Percentiles rank a stretch among this genome's conserved stretches.
Evolutionary conservation across 2,113 vertebrate genomes (phyloP).

Genomic region (Machaerirhynchus nigripectus): DNA sequence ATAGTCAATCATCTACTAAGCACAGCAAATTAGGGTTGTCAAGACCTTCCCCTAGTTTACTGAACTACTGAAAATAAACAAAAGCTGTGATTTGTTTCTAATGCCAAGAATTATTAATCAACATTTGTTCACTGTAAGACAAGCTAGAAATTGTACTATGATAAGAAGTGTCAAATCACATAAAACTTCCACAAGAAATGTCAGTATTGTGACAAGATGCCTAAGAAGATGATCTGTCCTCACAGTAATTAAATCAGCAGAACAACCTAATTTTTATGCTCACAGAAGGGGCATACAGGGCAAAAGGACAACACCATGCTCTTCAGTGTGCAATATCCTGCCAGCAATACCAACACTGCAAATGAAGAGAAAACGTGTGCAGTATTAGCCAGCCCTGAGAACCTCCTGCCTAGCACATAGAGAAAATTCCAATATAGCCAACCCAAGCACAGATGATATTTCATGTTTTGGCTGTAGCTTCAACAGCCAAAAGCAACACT

Average conservation of each 20-base stretch:
- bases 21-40: neutral
- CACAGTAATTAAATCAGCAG: neutral
- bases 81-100: slow-evolving; percentile 22
- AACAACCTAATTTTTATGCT: neutral
- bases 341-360: neutral
- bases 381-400: neutral
- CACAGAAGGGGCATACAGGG: neutral
- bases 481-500: neutral
- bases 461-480: neutral
- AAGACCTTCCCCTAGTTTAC: neutral
- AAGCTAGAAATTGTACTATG: neutral
- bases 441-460: neutral
- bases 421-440: neutral
- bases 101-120: slow-evolving; percentile 2
- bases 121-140: neutral
- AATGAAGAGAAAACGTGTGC: neutral
- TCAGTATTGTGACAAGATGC: neutral
- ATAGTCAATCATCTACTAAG: neutral
- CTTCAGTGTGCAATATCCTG: neutral
- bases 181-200: neutral
- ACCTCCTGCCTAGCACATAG: neutral
- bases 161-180: neutral
- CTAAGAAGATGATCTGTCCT: neutral
- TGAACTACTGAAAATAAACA: slow-evolving; percentile 4
- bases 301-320: neutral